phyloP scores from a whole-genome alignment of 2,797 vertebrate genomes.

The Gobionotothen gibberifrons region DNA sequence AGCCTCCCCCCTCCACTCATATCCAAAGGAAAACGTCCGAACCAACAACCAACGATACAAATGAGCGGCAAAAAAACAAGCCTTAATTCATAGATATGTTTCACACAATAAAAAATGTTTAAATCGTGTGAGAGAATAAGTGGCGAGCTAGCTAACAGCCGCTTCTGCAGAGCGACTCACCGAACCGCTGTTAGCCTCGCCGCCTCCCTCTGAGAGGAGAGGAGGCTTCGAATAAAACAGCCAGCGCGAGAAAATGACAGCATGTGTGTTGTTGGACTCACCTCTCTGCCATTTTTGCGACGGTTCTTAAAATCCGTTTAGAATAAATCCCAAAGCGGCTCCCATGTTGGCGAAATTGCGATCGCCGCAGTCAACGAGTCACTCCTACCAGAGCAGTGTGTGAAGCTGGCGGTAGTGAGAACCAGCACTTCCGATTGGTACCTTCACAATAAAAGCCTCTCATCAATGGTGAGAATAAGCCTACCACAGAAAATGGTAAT shows the following conservation, averaged over 20 bases:
- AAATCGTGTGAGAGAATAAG: conserved; percentile 18
- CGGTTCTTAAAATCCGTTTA: conserved; percentile 65
- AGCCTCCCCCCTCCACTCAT: conserved; percentile 16
- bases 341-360: conserved; percentile 79
- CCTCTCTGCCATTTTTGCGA: conserved; percentile 83
- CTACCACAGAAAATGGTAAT: not conserved
- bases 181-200: conserved; percentile 47
- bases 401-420: rapidly evolving
- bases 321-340: conserved; percentile 71
- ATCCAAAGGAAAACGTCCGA: not conserved
- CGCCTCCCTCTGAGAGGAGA: conserved; percentile 11
- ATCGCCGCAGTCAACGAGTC: conserved; percentile 77
- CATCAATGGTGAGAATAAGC: rapidly evolving
- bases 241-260: not conserved
- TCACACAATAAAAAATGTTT: not conserved
- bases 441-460: conserved; percentile 56
- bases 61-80: not conserved
- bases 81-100: not conserved
- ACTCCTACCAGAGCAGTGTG: conserved; percentile 45
- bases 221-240: not conserved
- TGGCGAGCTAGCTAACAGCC: conserved; percentile 51
- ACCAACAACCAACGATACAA: not conserved
- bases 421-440: not conserved
- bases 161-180: conserved; percentile 19
- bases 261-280: conserved; percentile 42